Evolutionary conservation across 2,113 vertebrate genomes (phyloP).

Genomic region (Siniperca chuatsi): DNA sequence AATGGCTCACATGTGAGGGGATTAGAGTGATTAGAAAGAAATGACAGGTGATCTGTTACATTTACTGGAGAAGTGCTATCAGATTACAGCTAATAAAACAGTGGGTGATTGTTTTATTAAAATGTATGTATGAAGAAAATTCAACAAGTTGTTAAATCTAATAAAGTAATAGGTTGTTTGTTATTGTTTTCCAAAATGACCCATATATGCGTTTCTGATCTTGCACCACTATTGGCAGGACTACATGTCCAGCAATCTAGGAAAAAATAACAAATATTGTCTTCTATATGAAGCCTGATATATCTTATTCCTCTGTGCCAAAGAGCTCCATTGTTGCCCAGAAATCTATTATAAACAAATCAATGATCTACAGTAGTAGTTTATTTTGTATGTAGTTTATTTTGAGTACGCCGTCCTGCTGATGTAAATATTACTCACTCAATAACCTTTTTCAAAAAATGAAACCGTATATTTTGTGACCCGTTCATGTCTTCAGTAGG

Average conservation of each 20-base stretch:
- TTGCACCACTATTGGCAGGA: too few relatives aligned
- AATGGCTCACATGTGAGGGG: slow-evolving; percentile 52
- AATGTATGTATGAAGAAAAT: neutral
- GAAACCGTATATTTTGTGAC: too few relatives aligned
- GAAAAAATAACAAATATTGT: neutral
- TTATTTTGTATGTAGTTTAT: too few relatives aligned
- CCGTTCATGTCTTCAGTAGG: too few relatives aligned
- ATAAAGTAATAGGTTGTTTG: neutral
- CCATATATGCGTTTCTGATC: neutral
- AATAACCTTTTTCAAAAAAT: too few relatives aligned
- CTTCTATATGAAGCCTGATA: neutral
- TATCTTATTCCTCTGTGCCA: neutral
- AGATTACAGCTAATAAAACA: slow-evolving; percentile 10
- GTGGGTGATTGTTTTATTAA: neutral
- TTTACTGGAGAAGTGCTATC: slow-evolving; percentile 5
- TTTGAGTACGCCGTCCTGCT: too few relatives aligned
- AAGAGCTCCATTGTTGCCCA: neutral
- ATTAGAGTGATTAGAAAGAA: slow-evolving; percentile 43
- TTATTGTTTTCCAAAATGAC: neutral
- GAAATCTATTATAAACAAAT: neutral
- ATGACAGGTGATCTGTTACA: slow-evolving; percentile 33
- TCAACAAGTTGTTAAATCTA: neutral
- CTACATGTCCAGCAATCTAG: too few relatives aligned
- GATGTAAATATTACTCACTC: too few relatives aligned
- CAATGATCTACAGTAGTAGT: too few relatives aligned